Conservation (phyloP, 2,888 invertebrate species). For the Sialis fuliginosa region DNA sequence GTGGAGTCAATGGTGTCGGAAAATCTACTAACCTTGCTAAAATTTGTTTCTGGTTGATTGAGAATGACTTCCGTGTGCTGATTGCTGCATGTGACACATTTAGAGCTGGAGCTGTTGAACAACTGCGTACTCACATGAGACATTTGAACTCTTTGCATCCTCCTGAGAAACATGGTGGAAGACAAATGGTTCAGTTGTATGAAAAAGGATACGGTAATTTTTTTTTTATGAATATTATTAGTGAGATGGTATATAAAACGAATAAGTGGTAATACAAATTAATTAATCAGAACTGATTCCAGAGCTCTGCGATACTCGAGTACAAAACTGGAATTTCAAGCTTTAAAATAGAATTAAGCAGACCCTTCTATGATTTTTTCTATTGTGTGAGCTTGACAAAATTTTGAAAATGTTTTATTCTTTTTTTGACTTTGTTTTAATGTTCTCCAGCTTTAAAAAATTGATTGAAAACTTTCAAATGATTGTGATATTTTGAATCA, state of each 20-base stretch:
- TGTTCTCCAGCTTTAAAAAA: too few species aligned
- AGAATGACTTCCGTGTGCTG: slow-evolving; percentile 87
- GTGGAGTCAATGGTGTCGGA: slow-evolving; percentile 97
- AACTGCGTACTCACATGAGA: slow-evolving; percentile 83
- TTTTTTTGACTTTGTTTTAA: too few species aligned
- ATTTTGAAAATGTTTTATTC: too few species aligned
- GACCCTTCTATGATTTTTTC: too few species aligned
- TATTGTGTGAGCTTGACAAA: too few species aligned
- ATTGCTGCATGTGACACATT: slow-evolving; percentile 99
- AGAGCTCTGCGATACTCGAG: too few species aligned
- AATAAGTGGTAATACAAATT: too few species aligned
- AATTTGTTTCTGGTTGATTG: slow-evolving; percentile 98
- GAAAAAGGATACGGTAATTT: slow-evolving; percentile 84
- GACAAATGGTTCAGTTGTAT: slow-evolving; percentile 81
- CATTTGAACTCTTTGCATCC: slow-evolving; percentile 92
- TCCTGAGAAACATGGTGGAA: slow-evolving; percentile 44
- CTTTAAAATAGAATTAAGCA: too few species aligned
- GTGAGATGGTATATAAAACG: too few species aligned
- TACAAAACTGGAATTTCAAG: too few species aligned
- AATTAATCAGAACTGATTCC: too few species aligned
- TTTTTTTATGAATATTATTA: not conserved
- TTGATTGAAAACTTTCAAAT: too few species aligned
- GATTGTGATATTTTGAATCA: not conserved
- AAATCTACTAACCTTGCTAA: slow-evolving; percentile 98
- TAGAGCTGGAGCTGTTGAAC: slow-evolving; percentile 97